phyloP scores from a whole-genome alignment of 2,113 vertebrate species.

The Nesoenas mayeri region DNA sequence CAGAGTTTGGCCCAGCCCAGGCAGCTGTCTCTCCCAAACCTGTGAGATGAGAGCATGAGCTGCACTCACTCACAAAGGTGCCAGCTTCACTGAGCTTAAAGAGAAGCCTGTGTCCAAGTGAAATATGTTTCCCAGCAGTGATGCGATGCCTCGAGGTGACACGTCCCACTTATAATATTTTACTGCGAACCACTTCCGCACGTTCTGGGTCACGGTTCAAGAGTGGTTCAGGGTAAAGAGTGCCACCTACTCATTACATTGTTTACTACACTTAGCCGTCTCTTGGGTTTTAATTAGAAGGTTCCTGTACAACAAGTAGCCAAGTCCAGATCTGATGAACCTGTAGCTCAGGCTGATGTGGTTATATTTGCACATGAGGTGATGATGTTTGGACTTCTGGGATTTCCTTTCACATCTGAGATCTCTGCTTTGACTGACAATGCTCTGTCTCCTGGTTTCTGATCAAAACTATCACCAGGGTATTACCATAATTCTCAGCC shows the following conservation, averaged over 20 bases:
- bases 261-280: conserved; percentile 21
- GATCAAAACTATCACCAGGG: neutral
- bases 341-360: neutral
- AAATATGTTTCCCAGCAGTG: neutral
- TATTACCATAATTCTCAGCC: neutral
- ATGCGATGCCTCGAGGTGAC: neutral
- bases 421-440: neutral
- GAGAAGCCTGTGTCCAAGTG: neutral
- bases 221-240: neutral
- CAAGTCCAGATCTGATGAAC: neutral
- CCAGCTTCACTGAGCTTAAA: neutral
- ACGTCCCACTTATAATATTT: neutral
- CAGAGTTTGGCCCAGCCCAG: neutral
- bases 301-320: neutral
- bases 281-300: conserved; percentile 18
- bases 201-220: neutral
- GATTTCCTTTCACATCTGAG: neutral
- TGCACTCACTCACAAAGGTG: neutral
- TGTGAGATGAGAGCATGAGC: neutral
- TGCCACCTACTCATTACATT: conserved; percentile 59
- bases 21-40: neutral
- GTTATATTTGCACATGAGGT: neutral
- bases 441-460: neutral
- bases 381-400: neutral
- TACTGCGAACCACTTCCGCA: neutral